These are phyloP conservation scores for Paedocypris sp. DNA, from an alignment of 2,113 vertebrate genomes.

Conservation along the genomic window DNA sequence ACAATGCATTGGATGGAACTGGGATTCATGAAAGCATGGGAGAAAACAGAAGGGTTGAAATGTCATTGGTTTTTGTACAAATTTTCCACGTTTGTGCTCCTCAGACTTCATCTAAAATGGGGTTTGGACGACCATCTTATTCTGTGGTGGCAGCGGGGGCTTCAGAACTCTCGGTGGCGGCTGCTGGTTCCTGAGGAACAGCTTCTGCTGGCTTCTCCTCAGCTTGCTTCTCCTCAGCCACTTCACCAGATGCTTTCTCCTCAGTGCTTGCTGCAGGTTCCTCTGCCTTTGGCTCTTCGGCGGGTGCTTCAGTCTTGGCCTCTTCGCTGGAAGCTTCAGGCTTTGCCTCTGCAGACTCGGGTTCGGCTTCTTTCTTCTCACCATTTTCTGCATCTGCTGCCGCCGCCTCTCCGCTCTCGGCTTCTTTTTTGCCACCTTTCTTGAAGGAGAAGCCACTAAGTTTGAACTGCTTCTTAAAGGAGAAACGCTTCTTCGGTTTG, in stretches of 20 bases:
- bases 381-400: conserved; percentile 37
- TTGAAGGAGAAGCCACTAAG: conserved; percentile 92
- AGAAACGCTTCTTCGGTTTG: conserved; percentile 96
- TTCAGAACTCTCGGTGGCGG: conserved; percentile 66
- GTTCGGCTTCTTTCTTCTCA: conserved; percentile 49
- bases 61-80: conserved; percentile 87
- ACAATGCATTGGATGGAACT: conserved; percentile 69
- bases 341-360: conserved; percentile 51
- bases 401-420: conserved; percentile 60
- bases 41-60: conserved; percentile 71
- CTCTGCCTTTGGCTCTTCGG: conserved; percentile 50
- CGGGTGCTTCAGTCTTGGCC: conserved; percentile 55
- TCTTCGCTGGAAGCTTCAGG: conserved; percentile 43
- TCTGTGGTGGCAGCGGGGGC: conserved; percentile 63
- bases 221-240: conserved; percentile 46
- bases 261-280: conserved; percentile 42
- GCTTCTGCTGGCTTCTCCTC: conserved; percentile 44
- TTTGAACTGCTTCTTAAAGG: conserved; percentile 97
- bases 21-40: conserved; percentile 19
- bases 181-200: conserved; percentile 49
- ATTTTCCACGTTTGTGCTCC: conserved; percentile 67
- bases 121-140: conserved; percentile 40
- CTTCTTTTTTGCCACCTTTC: conserved; percentile 86
- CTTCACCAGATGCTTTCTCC: conserved; percentile 57
- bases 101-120: conserved; percentile 34